Conservation (phyloP, 2,113 vertebrate species). For the Stegastes partitus region DNA sequence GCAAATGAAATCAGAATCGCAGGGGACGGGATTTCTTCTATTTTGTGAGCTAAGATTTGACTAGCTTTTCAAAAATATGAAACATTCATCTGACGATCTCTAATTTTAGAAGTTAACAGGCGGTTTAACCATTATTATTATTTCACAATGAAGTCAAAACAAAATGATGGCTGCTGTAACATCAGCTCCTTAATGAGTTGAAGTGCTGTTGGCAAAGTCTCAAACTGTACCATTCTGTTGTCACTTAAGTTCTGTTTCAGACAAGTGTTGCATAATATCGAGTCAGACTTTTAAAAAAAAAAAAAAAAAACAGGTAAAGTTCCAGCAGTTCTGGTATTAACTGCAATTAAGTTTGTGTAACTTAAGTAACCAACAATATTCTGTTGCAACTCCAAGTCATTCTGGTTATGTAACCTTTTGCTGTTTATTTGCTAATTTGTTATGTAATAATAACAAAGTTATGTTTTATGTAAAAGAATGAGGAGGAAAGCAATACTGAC, state of each 20-base stretch:
- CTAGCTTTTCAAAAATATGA: not conserved
- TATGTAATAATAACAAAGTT: constrained; percentile 4
- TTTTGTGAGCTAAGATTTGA: not conserved
- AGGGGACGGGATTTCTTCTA: not conserved
- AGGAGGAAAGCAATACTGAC: not conserved
- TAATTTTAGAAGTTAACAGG: constrained; percentile 3
- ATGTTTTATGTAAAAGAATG: not conserved
- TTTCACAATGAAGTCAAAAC: not conserved
- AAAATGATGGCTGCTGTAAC: not conserved
- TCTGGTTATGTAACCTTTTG: constrained; percentile 8
- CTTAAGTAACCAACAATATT: not conserved
- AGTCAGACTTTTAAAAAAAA: too few relatives aligned
- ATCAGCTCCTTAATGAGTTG: not conserved
- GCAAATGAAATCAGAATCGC: not conserved
- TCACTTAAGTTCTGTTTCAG: not conserved
- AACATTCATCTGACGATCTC: not conserved
- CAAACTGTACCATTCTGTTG: not conserved
- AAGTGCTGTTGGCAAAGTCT: not conserved
- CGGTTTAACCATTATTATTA: not conserved
- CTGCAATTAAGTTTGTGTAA: too few relatives aligned
- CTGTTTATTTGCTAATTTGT: constrained; percentile 8
- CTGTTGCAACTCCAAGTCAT: not conserved
- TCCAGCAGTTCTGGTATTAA: too few relatives aligned
- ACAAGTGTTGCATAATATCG: not conserved
- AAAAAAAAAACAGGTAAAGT: too few relatives aligned